Conservation (phyloP, 2,888 invertebrate species). For the Andrena camellia region DNA sequence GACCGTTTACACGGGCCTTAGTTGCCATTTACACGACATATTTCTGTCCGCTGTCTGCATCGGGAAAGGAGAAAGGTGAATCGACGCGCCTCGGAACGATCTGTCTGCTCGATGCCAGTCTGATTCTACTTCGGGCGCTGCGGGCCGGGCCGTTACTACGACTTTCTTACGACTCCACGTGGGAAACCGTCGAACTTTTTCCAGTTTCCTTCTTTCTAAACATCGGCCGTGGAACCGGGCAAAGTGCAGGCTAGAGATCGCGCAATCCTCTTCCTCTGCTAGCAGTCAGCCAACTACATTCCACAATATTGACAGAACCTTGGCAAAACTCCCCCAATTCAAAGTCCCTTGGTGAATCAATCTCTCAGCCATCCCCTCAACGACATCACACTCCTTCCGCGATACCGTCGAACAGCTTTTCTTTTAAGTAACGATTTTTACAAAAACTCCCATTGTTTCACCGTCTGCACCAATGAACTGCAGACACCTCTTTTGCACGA, state of each 20-base stretch:
- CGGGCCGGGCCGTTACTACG: not conserved
- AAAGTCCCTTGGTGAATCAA: no score
- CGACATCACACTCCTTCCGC: no score
- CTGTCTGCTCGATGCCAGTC: conserved; percentile 5
- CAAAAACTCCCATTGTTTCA: not conserved
- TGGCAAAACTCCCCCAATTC: no score
- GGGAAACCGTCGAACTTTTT: not conserved
- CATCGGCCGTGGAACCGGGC: no score
- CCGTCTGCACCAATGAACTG: not conserved
- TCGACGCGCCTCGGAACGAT: conserved; percentile 26
- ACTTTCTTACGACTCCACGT: conserved; percentile 4
- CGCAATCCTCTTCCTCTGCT: no score
- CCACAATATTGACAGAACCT: no score
- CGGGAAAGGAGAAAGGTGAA: conserved; percentile 52
- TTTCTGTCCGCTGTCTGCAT: conserved; percentile 27
- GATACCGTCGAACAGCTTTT: no score
- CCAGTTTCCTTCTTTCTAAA: no score
- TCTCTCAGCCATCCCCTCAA: no score
- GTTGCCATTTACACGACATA: conserved; percentile 56
- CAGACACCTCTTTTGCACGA: not conserved
- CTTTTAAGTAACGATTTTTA: not conserved
- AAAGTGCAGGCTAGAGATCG: no score
- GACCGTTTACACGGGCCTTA: conserved; percentile 41
- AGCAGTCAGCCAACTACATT: no score
- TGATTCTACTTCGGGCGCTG: not conserved